Percentiles rank a stretch among this genome's conserved stretches.
phyloP scores from a whole-genome alignment of 2,797 vertebrate species.

The Ceryle rudis region DNA sequence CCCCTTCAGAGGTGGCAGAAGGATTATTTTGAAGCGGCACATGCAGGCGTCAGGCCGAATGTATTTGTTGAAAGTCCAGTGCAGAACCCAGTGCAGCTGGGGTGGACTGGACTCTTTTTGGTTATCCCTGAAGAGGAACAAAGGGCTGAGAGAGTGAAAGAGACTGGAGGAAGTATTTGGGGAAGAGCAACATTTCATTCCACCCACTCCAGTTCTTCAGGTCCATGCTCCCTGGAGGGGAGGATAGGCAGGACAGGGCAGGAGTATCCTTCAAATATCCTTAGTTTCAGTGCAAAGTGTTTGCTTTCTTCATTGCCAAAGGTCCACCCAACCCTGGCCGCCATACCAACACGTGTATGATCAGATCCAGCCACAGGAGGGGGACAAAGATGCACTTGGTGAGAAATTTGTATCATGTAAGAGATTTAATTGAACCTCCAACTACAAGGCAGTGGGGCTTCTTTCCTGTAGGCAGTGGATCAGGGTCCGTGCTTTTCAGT shows the following conservation, averaged over 20 bases:
- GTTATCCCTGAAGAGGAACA: not conserved
- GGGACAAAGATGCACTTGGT: constrained; percentile 17
- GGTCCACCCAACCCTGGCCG: not conserved
- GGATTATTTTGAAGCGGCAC: not conserved
- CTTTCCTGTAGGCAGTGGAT: not conserved
- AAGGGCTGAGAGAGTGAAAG: not conserved
- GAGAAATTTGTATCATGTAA: not conserved
- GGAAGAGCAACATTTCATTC: not conserved
- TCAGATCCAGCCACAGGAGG: not conserved
- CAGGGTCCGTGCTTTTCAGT: not conserved
- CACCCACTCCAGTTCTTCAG: not conserved
- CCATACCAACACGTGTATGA: not conserved
- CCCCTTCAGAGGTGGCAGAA: not conserved
- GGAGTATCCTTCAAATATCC: not conserved
- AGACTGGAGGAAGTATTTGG: not conserved
- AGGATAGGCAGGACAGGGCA: not conserved
- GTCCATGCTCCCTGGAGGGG: not conserved
- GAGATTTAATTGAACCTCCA: not conserved
- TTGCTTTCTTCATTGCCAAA: not conserved
- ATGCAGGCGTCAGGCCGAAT: not conserved
- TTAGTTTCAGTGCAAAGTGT: not conserved
- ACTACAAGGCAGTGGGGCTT: not conserved
- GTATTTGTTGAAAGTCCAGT: not conserved
- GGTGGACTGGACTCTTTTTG: not conserved
- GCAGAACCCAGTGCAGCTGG: not conserved